Conservation (phyloP, 2,113 vertebrate species). For the Eonycteris spelaea region DNA sequence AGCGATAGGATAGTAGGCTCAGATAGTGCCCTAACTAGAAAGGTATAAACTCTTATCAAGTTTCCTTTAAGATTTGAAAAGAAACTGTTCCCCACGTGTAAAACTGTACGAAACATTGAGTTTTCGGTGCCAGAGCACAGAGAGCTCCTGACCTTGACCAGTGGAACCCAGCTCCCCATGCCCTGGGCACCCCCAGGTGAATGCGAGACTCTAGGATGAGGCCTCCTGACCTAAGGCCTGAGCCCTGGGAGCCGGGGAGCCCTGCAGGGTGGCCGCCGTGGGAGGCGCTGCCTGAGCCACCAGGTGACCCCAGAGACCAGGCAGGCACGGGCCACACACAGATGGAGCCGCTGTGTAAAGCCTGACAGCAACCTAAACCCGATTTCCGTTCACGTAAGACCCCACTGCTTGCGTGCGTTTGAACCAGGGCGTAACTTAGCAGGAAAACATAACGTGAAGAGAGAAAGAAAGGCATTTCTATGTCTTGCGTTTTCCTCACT, state of each 20-base stretch:
- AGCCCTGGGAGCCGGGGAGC: neutral
- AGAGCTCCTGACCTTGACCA: neutral
- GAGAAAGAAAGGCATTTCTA: neutral
- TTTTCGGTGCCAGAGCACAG: neutral
- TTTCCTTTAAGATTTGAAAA: neutral
- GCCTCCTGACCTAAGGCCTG: neutral
- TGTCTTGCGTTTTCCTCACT: neutral
- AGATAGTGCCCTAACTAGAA: neutral
- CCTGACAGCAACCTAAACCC: accelerated
- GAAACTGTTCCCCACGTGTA: neutral
- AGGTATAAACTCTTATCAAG: neutral
- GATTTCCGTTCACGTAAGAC: accelerated
- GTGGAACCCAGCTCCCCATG: neutral
- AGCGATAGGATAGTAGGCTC: neutral
- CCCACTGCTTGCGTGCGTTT: accelerated
- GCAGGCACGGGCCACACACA: neutral
- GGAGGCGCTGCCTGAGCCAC: neutral
- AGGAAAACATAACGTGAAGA: neutral
- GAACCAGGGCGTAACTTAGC: neutral
- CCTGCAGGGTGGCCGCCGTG: neutral
- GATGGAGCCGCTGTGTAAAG: accelerated
- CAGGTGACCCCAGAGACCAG: neutral
- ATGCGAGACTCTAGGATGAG: accelerated
- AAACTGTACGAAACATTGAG: neutral
- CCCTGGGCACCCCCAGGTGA: neutral